Base-by-base conservation (phyloP, 2,797 vertebrate species). In the Lophius americanus region DNA sequence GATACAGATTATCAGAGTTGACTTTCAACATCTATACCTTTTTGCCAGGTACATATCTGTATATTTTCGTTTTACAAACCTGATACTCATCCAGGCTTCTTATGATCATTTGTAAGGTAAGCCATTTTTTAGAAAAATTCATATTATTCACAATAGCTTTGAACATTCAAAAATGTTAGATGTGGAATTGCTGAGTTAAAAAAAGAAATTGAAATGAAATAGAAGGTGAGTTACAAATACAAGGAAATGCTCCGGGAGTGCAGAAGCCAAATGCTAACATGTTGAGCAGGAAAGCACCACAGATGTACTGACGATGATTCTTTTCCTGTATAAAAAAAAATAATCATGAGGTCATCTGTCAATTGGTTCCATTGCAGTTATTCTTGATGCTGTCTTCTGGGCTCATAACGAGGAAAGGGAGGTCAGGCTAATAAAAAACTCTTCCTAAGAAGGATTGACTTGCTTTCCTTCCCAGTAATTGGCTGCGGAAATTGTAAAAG, bases 401-500 rank as follows among this genome's bases (percentile, higher is more conserved):
- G n/a, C 53, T 68, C 44, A n/a, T 66, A 37, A 60, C 67, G 43
- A 53, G 37, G 23, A 64, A 43, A 23, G 2, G 35, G 14, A 64
- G 76, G 60, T 79, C 64, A 53, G 37, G 12, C 62, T 78, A 54
- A 82, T 79, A 70, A 85, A 84, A 61, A 56, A 32, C 61, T 71
- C 49, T 41, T 63, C 3, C 50, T 64, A 49, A 76, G 44, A 75
- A 37, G 47, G 54, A 80, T 64, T 67, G 76, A 74, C 49, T 32
- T 51, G 57, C 65, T 76, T 73, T 60, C 48, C 79, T 64, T 83
- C 54, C 74, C 69, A 64, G 80, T 91, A 91, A 92, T 91, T 89
- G 85, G 70, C 75, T 66, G 76, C 74, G 61, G 78, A 83, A 82
- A 68, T 49, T 5, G 51, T 75, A 75, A 76, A 76, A 43, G 68